These are phyloP conservation scores for Apistogramma diplotaenia DNA, from an alignment of 2,113 vertebrate genomes.

Conservation along the genomic window DNA sequence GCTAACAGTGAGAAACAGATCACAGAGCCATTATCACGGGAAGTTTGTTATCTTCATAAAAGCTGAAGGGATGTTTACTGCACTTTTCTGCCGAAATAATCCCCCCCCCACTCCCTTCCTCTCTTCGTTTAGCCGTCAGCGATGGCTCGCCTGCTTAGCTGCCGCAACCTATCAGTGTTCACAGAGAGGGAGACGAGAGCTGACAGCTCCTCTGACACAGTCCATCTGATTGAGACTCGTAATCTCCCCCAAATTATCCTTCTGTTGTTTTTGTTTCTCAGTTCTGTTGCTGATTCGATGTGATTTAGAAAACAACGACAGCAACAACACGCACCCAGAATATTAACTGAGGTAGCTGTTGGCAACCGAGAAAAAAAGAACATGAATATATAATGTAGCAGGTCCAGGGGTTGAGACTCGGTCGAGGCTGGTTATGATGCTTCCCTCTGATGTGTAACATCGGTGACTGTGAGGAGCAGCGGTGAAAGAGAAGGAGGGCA, in stretches of 20 bases:
- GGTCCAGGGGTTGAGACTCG: conserved; percentile 16
- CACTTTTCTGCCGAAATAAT: conserved; percentile 20
- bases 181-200: not conserved
- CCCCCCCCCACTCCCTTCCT: not conserved
- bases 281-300: not conserved
- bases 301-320: not conserved
- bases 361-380: conserved; percentile 28
- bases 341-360: conserved; percentile 28
- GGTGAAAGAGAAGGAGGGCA: not conserved
- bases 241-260: not conserved
- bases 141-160: not conserved
- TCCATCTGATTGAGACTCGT: conserved; percentile 16
- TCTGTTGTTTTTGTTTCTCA: not conserved
- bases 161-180: conserved; percentile 32
- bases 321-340: not conserved
- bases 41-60: conserved; percentile 33
- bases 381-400: conserved; percentile 27
- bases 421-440: not conserved
- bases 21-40: conserved; percentile 27
- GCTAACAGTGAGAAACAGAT: conserved; percentile 46
- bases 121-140: conserved; percentile 14
- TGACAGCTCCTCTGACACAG: conserved; percentile 30
- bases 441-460: not conserved
- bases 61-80: conserved; percentile 5
- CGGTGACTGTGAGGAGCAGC: not conserved